phyloP scores from a whole-genome alignment of 2,797 vertebrate species.

The Tragopan temminckii region DNA sequence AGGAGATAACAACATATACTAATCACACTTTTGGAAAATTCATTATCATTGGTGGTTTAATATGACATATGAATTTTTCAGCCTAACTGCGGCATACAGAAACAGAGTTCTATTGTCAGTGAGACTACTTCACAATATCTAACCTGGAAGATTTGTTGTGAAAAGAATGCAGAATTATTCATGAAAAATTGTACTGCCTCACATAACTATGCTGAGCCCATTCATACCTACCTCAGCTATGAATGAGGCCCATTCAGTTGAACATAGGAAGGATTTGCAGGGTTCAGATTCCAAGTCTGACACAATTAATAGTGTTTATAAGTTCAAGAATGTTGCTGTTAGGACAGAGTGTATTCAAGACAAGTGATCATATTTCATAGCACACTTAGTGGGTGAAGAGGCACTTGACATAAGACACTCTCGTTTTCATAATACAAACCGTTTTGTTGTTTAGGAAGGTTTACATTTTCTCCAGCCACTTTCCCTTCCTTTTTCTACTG shows the following conservation, averaged over 20 bases:
- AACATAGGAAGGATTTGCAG: conserved; percentile 23
- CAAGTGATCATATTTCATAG: conserved; percentile 71
- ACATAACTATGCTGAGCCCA: background rate
- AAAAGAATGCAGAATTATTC: conserved; percentile 37
- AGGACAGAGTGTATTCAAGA: conserved; percentile 43
- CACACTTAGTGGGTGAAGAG: conserved; percentile 76
- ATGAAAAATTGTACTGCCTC: background rate
- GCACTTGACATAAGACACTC: conserved; percentile 72
- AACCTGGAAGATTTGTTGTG: background rate
- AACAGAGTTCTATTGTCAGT: background rate
- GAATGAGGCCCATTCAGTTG: conserved; percentile 58
- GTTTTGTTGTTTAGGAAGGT: conserved; percentile 36
- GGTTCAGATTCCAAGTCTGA: conserved; percentile 62
- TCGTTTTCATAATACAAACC: conserved; percentile 45
- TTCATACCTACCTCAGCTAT: conserved; percentile 28
- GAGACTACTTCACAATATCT: conserved; percentile 2
- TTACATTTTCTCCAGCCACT: conserved; percentile 17
- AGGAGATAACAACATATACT: background rate
- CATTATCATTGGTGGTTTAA: background rate
- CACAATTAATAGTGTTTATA: conserved; percentile 76
- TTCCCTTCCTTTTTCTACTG: background rate
- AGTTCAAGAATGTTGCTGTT: conserved; percentile 64
- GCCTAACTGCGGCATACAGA: background rate
- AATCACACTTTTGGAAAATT: background rate
- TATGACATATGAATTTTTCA: background rate